Conservation (phyloP, 1,140 invertebrate species). For the Drosophila watanabei region DNA sequence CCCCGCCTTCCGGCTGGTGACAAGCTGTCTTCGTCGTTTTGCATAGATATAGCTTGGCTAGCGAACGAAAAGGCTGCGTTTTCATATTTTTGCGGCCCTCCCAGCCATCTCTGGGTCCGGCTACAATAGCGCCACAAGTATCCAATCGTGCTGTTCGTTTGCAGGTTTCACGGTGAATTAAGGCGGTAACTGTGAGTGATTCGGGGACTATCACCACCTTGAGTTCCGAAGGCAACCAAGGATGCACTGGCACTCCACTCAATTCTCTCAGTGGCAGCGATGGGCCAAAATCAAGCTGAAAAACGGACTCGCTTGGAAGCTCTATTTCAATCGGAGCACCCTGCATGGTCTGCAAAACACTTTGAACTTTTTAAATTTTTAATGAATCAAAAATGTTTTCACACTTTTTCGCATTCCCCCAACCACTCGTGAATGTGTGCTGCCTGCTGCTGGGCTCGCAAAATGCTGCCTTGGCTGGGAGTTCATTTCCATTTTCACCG, state of each 20-base stretch:
- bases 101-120: slow-evolving; percentile 46
- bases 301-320: slow-evolving; percentile 29
- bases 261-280: not conserved
- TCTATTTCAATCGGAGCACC: slow-evolving; percentile 27
- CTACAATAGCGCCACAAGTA: slow-evolving; percentile 77
- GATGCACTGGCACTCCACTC: slow-evolving; percentile 22
- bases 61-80: slow-evolving; percentile 67
- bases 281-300: not conserved
- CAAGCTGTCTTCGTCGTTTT: slow-evolving; percentile 51
- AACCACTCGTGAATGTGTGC: slow-evolving; percentile 18
- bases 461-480: slow-evolving; percentile 36
- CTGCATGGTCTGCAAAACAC: slow-evolving; percentile 72
- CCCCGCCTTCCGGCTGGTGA: not conserved
- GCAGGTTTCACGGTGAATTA: slow-evolving; percentile 41
- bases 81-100: slow-evolving; percentile 72
- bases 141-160: slow-evolving; percentile 25
- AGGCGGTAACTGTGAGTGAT: slow-evolving; percentile 31
- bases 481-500: slow-evolving; percentile 70
- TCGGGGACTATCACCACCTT: slow-evolving; percentile 14
- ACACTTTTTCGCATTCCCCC: slow-evolving; percentile 71
- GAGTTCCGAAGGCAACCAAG: not conserved
- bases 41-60: slow-evolving; percentile 17
- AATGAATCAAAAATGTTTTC: slow-evolving; percentile 85
- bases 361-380: slow-evolving; percentile 85
- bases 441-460: slow-evolving; percentile 16